Evolutionary conservation across 2,888 invertebrate genomes (phyloP).

Genomic region (Nomada ferruginata): DNA sequence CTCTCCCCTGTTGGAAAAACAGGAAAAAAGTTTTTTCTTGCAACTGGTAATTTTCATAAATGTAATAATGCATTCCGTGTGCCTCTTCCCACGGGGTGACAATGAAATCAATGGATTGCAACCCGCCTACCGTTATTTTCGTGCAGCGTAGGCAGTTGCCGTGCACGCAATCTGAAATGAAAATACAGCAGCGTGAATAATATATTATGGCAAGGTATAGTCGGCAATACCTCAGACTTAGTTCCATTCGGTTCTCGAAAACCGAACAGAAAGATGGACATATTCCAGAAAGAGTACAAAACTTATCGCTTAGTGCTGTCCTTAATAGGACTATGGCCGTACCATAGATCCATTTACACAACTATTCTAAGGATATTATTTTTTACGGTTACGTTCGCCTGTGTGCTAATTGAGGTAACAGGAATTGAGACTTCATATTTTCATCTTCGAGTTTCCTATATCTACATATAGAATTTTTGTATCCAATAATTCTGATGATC

Average conservation of each 20-base stretch:
- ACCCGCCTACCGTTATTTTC: background rate
- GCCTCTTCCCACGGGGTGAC: background rate
- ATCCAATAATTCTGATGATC: background rate
- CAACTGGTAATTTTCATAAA: background rate
- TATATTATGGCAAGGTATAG: background rate
- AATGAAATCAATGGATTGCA: background rate
- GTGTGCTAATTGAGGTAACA: background rate
- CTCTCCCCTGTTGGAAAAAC: background rate
- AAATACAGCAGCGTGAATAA: background rate
- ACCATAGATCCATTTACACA: background rate
- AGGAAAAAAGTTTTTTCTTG: background rate
- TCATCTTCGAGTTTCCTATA: background rate
- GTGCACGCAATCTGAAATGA: background rate
- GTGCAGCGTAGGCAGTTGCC: background rate
- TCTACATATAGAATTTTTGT: background rate
- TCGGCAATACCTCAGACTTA: background rate
- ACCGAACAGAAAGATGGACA: background rate
- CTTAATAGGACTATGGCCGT: constrained; percentile 40
- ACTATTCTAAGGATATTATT: background rate
- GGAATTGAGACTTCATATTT: background rate
- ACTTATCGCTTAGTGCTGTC: constrained; percentile 2
- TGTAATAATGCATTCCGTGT: background rate
- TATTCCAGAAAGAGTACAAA: constrained; percentile 12
- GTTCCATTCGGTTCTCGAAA: background rate
- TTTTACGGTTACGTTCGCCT: background rate